A percentile compares a stretch with the other conserved stretches of the same genome.
phyloP scores from a whole-genome alignment of 2,113 vertebrate species.

The Neogobius melanostomus region DNA sequence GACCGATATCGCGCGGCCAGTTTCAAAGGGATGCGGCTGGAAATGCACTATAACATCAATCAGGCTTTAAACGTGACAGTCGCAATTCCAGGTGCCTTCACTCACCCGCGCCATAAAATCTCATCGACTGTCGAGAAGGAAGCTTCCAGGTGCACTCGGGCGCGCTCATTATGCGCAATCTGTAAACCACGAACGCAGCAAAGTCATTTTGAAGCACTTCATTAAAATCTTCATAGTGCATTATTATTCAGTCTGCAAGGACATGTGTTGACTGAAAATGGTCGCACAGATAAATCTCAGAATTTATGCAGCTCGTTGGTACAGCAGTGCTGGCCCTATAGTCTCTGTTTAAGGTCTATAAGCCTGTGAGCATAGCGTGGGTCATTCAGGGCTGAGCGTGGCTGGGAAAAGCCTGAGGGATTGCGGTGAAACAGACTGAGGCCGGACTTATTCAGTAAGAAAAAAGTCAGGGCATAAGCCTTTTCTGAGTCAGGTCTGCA shows the following conservation, averaged over 20 bases:
- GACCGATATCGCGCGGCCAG: slow-evolving; percentile 37
- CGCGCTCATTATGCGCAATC: slow-evolving; percentile 6
- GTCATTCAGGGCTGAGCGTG: no score
- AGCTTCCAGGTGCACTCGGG: background rate
- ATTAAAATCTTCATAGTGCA: background rate
- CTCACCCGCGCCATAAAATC: slow-evolving; percentile 26
- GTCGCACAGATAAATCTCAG: background rate
- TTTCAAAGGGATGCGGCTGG: slow-evolving; percentile 51
- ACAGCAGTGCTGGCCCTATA: no score
- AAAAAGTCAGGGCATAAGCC: no score
- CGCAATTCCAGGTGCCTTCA: slow-evolving; percentile 43
- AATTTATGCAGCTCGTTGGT: background rate
- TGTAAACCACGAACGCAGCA: background rate
- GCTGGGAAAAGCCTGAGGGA: no score
- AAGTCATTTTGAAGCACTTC: background rate
- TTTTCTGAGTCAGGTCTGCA: no score
- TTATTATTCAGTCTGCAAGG: slow-evolving; percentile 10
- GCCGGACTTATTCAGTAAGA: no score
- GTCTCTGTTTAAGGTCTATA: no score
- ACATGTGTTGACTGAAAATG: background rate
- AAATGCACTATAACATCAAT: slow-evolving; percentile 58
- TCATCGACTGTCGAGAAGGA: background rate
- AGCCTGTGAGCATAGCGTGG: no score
- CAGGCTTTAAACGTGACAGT: slow-evolving; percentile 51
- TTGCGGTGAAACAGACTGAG: no score